Evolutionary conservation across 1,140 invertebrate genomes (phyloP), one percentile per base, ranked within the genome.

Genomic region (Hypothenemus hampei): DNA sequence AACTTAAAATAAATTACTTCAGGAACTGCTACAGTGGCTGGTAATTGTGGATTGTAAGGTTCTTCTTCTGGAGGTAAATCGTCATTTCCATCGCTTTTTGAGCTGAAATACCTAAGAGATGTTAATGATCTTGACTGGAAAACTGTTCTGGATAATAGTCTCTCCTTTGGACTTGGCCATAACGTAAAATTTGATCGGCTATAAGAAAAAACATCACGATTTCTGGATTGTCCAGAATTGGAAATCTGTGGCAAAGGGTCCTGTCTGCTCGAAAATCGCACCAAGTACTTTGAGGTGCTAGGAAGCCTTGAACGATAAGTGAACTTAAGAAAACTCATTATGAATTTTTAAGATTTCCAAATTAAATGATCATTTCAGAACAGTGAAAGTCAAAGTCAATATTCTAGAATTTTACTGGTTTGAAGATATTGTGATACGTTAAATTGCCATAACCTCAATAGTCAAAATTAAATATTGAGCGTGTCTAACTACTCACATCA

Each of bases 21-120:
- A 6, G 97, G 97, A n/a, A 99, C 90, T 11, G 87, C 89, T 43
- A 96, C 86, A 3, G 93, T 88, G 1, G 89, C 89, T 43, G 90
- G 90, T 54, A 93, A 67, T 40, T 82, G 79, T n/a, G 75, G 58
- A 53, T 65, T 64, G 33, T 61, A 67, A 10, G 40, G 40, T 37
- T 62, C 62, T 11, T 69, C 66, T 35, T 67, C 56, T 15, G 56
- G 22, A 19, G 51, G 39, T 18, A 54, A 11, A 49, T 61, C 62
- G 51, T 62, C 64, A 20, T 72, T 64, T 1, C 59, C 53, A 54
- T 72, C 66, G 46, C 29, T 57, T 59, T 65, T 66, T 15, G 47
- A 57, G 18, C 52, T 24, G 48, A 56, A 65, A 57, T 61, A 62
- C 10, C 54, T 36, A 8, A 57, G 13, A 19, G 45, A 40, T 11